phyloP scores from a whole-genome alignment of 2,888 invertebrate genomes.

The Papilio elwesi region DNA sequence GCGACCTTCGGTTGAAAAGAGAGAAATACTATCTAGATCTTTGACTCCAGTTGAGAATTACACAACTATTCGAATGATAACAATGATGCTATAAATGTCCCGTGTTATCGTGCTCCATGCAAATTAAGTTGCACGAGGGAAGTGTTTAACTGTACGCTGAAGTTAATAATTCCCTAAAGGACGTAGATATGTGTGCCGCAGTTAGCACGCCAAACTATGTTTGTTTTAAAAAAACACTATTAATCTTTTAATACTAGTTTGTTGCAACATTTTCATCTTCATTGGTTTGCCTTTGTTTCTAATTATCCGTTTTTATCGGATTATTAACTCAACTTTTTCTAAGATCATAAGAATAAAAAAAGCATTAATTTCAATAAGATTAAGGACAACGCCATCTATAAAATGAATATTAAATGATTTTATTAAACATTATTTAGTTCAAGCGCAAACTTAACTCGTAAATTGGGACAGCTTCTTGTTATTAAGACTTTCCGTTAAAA shows the following conservation, averaged over 20 bases:
- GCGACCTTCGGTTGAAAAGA: no score
- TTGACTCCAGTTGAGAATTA: neutral
- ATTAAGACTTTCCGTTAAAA: neutral
- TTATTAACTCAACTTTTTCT: no score
- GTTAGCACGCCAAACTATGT: constrained; percentile 14
- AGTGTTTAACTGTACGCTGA: neutral
- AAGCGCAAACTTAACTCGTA: constrained; percentile 6
- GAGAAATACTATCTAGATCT: neutral
- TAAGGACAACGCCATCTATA: no score
- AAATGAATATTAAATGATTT: no score
- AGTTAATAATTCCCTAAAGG: neutral
- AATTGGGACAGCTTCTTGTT: neutral
- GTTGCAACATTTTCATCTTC: no score
- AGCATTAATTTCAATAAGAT: no score
- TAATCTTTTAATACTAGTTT: no score
- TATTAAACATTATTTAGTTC: no score
- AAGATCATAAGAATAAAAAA: no score
- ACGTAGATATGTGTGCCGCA: neutral
- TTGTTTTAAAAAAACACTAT: neutral
- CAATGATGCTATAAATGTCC: neutral
- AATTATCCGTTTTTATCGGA: no score
- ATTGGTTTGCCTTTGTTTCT: no score
- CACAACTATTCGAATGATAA: neutral
- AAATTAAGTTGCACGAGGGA: constrained; percentile 5
- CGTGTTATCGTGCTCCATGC: constrained; percentile 13